Evolutionary conservation across 2,888 invertebrate genomes (phyloP).

Genomic region (Operophtera brumata): DNA sequence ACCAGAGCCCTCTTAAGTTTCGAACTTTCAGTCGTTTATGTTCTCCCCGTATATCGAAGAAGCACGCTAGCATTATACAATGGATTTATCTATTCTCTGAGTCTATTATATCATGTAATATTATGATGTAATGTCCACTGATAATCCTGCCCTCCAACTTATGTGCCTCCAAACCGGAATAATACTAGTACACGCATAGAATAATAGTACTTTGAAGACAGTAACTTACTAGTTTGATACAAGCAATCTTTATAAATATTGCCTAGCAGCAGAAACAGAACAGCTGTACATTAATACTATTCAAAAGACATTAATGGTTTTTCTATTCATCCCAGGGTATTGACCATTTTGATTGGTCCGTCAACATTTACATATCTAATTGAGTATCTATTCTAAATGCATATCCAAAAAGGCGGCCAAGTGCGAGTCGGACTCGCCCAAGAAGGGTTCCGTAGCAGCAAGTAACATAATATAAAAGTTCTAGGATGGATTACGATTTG

Average conservation of each 20-base stretch:
- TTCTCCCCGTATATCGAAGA: too few relatives aligned
- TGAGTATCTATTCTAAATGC: slow-evolving; percentile 23
- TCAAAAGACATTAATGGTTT: slow-evolving; percentile 6
- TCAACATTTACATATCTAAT: slow-evolving; percentile 26
- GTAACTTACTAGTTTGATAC: slow-evolving; percentile 2
- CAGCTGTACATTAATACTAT: slow-evolving; percentile 8
- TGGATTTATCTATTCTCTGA: slow-evolving; percentile 6
- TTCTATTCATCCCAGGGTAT: slow-evolving; percentile 13
- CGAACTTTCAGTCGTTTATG: too few relatives aligned
- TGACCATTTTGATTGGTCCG: slow-evolving; percentile 20
- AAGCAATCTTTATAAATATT: background rate
- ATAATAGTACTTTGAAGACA: background rate
- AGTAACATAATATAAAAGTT: too few relatives aligned
- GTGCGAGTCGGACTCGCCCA: too few relatives aligned
- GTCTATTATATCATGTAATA: slow-evolving; percentile 8
- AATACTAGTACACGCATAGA: slow-evolving; percentile 2
- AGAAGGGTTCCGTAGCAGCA: too few relatives aligned
- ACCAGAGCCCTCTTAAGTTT: too few relatives aligned
- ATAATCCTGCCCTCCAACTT: slow-evolving; percentile 12
- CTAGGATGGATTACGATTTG: too few relatives aligned
- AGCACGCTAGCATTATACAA: background rate
- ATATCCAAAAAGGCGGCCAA: too few relatives aligned
- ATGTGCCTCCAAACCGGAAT: slow-evolving; percentile 11
- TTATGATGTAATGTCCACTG: slow-evolving; percentile 13
- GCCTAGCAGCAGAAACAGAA: slow-evolving; percentile 1